Evolutionary conservation across 2,888 invertebrate genomes (phyloP).

Genomic region (Stramonita haemastoma): DNA sequence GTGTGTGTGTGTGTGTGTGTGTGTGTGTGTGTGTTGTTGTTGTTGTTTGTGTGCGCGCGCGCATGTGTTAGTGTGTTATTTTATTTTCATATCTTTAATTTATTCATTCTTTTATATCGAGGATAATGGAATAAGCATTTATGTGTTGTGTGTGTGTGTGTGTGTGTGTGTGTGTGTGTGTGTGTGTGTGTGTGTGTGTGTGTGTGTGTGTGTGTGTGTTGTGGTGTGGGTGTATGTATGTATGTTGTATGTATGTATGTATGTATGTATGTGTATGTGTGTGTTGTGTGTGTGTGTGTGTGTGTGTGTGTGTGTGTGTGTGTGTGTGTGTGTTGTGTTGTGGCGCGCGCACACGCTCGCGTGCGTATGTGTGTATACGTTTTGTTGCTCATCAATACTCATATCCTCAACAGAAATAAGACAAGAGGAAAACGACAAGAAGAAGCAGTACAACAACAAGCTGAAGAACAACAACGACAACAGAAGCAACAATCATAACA

Average conservation of each 20-base stretch:
- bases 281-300: not conserved
- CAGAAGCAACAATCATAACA: no score
- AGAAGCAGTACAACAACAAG: no score
- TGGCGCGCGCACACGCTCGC: not conserved
- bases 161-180: slow-evolving; percentile 22
- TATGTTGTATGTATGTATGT: not conserved
- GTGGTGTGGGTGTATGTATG: not conserved
- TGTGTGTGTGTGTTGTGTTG: not conserved
- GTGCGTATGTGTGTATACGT: not conserved
- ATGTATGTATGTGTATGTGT: not conserved
- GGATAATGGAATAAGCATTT: no score
- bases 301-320: slow-evolving; percentile 1
- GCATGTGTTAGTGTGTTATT: not conserved
- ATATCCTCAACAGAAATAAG: no score
- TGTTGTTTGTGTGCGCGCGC: not conserved
- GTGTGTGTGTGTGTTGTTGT: not conserved
- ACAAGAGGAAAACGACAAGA: no score
- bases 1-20: not conserved
- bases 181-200: slow-evolving; percentile 9
- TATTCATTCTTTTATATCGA: no score
- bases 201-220: not conserved
- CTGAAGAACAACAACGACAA: no score
- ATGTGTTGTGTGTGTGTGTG: no score
- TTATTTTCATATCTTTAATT: no score
- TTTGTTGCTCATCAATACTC: not conserved